Conservation (phyloP, 2,888 invertebrate species). For the Pteria penguin region DNA sequence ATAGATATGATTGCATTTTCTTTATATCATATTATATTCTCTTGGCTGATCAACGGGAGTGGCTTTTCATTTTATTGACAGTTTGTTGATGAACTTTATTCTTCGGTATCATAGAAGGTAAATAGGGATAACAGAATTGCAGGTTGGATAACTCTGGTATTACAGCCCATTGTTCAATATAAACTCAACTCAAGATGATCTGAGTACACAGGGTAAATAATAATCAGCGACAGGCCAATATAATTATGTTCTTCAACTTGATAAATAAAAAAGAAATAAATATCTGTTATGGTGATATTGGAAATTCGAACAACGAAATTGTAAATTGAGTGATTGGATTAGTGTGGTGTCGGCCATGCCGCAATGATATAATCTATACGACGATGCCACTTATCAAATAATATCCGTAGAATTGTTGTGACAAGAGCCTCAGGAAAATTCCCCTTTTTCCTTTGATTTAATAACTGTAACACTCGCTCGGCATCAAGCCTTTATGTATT, state of each 20-base stretch:
- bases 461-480: conserved; percentile 32
- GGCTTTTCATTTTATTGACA: no score
- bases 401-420: conserved; percentile 30
- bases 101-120: no score
- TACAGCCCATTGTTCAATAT: no score
- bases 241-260: conserved; percentile 15
- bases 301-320: not conserved
- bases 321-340: not conserved
- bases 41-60: no score
- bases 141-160: no score
- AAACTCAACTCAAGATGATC: no score
- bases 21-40: no score
- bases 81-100: no score
- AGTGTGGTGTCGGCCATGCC: not conserved
- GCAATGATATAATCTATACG: conserved; percentile 27
- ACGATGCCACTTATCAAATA: conserved; percentile 32
- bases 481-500: conserved; percentile 9
- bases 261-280: conserved; percentile 20
- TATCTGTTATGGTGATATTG: conserved; percentile 25
- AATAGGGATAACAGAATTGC: no score
- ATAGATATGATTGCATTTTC: no score
- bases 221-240: conserved; percentile 15
- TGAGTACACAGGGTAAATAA: no score
- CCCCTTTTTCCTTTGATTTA: conserved; percentile 41
- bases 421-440: conserved; percentile 38